These are phyloP conservation scores for Meloidogyne floridensis DNA, from an alignment of 1,140 invertebrate species.

Conservation along the genomic window DNA sequence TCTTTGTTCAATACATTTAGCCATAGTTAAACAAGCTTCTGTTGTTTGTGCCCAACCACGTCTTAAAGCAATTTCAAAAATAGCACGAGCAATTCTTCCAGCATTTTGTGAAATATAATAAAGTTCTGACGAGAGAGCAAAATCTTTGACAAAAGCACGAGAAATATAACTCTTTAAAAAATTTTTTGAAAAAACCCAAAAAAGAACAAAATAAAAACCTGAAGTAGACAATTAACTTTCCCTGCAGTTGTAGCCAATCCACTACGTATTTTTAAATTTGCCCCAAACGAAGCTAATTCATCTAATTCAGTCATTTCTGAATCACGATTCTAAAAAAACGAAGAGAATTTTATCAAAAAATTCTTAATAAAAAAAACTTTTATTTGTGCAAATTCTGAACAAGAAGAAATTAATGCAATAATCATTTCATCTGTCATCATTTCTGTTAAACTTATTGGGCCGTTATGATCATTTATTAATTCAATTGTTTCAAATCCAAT, in stretches of 20 bases:
- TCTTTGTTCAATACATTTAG: conserved; percentile 78
- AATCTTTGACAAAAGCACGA: conserved; percentile 49
- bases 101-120: conserved; percentile 76
- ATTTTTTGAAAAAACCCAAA: background rate
- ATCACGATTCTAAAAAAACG: conserved; percentile 82
- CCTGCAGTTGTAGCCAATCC: conserved; percentile 86
- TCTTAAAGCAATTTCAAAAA: conserved; percentile 89
- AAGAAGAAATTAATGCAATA: conserved; percentile 82
- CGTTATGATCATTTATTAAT: conserved; percentile 76
- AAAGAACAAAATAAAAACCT: conserved; percentile 73
- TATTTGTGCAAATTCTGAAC: conserved; percentile 92
- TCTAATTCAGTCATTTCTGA: conserved; percentile 91
- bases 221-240: conserved; percentile 95
- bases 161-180: conserved; percentile 56
- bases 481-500: conserved; percentile 95
- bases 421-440: conserved; percentile 85
- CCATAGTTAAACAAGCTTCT: conserved; percentile 76
- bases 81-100: conserved; percentile 81
- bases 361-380: conserved; percentile 73
- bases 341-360: too few species aligned
- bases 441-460: conserved; percentile 70
- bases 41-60: conserved; percentile 87
- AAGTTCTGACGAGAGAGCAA: conserved; percentile 56
- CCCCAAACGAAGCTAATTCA: conserved; percentile 73
- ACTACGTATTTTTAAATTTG: conserved; percentile 76